These are phyloP conservation scores for Isaurus tuberculatus DNA, from an alignment of 92 coral and sea anemone genomes.

Conservation along the genomic window DNA sequence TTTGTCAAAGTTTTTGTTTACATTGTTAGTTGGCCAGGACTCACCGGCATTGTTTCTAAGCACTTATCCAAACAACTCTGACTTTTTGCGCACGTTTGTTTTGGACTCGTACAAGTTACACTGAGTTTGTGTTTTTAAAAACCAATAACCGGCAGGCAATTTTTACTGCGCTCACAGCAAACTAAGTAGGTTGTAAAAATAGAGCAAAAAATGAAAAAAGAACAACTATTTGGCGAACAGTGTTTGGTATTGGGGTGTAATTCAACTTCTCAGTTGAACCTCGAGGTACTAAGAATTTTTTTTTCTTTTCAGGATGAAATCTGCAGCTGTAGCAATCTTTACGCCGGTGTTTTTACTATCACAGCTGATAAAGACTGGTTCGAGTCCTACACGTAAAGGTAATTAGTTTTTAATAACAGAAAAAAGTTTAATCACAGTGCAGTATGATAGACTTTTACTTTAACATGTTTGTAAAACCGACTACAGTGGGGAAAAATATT, in stretches of 20 bases:
- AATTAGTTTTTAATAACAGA: too few relatives aligned
- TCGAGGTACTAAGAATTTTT: neutral
- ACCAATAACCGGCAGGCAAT: neutral
- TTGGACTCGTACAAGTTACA: neutral
- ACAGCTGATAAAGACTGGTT: neutral
- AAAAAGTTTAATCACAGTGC: too few relatives aligned
- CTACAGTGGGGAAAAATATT: too few relatives aligned
- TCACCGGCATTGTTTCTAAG: neutral
- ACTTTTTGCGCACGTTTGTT: neutral
- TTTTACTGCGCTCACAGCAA: neutral
- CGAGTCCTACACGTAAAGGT: conserved; percentile 19
- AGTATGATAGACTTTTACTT: neutral
- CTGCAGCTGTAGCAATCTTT: neutral
- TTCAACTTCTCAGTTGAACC: neutral
- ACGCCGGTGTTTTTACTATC: conserved; percentile 7
- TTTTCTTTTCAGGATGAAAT: conserved; percentile 14
- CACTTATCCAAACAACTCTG: neutral
- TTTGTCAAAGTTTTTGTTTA: neutral
- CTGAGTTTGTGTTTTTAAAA: neutral
- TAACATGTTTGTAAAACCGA: too few relatives aligned
- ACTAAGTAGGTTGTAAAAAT: neutral
- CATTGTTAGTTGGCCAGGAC: neutral
- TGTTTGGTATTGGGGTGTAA: neutral
- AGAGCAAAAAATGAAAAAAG: neutral
- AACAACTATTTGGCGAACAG: neutral